Evolutionary conservation across 2,888 invertebrate species (phyloP).

Genomic region (Drosophila macrospina): DNA sequence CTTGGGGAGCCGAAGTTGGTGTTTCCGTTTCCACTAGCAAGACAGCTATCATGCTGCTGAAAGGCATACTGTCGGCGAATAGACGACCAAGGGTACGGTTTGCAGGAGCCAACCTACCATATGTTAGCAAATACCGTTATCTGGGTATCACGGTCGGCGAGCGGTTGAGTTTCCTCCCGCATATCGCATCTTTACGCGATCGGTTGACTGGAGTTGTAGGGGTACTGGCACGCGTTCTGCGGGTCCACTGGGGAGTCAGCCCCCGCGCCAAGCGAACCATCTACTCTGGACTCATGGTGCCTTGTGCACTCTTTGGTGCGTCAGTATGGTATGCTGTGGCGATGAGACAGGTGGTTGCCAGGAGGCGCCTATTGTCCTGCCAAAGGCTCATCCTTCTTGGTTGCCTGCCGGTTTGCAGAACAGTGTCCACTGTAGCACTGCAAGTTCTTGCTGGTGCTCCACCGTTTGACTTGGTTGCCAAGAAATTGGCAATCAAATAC

Average conservation of each 20-base stretch:
- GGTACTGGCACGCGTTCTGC: slow-evolving; percentile 21
- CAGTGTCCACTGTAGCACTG: slow-evolving; percentile 24
- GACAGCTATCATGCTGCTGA: slow-evolving; percentile 32
- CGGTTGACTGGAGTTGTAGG: slow-evolving; percentile 25
- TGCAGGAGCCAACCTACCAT: slow-evolving; percentile 1
- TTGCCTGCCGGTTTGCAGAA: slow-evolving; percentile 30
- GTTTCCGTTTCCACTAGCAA: slow-evolving; percentile 28
- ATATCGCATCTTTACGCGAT: slow-evolving; percentile 10
- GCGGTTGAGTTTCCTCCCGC: slow-evolving; percentile 16
- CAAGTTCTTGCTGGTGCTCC: slow-evolving; percentile 1
- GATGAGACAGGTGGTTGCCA: background rate
- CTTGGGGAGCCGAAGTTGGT: slow-evolving; percentile 23
- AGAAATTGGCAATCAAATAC: background rate
- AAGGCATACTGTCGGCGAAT: background rate
- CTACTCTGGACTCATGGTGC: slow-evolving; percentile 19
- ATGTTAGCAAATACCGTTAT: background rate
- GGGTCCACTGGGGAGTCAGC: slow-evolving; percentile 20
- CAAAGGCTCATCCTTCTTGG: slow-evolving; percentile 19
- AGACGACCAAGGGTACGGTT: background rate
- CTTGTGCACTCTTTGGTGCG: slow-evolving; percentile 31
- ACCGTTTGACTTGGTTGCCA: background rate
- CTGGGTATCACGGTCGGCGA: slow-evolving; percentile 11
- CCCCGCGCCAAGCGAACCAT: slow-evolving; percentile 10
- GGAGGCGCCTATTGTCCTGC: background rate
- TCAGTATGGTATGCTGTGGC: slow-evolving; percentile 6